These are phyloP conservation scores for Borostomias antarcticus DNA, from an alignment of 2,797 vertebrate genomes.

Conservation along the genomic window DNA sequence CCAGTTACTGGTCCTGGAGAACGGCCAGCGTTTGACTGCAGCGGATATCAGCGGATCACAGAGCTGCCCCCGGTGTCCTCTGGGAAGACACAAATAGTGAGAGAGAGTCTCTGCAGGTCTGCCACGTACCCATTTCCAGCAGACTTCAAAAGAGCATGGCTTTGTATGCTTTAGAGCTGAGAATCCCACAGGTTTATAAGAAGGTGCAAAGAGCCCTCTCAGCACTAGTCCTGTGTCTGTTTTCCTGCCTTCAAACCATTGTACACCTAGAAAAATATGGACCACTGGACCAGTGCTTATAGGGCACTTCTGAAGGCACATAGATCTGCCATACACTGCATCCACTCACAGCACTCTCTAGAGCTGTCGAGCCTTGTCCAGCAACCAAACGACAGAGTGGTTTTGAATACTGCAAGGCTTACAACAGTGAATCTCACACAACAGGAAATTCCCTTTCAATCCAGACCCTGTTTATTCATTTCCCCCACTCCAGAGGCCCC, in stretches of 20 bases:
- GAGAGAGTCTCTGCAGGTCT: slow-evolving; percentile 41
- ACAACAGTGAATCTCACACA: slow-evolving; percentile 40
- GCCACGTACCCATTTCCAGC: slow-evolving; percentile 60
- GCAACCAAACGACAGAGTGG: slow-evolving; percentile 63
- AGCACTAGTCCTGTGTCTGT: slow-evolving; percentile 63
- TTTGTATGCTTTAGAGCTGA: slow-evolving; percentile 52
- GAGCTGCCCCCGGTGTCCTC: slow-evolving; percentile 32
- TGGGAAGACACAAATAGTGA: too few species aligned
- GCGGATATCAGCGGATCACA: slow-evolving; percentile 42
- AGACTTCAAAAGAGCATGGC: slow-evolving; percentile 50
- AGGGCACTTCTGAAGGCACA: slow-evolving; percentile 58
- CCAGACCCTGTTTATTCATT: slow-evolving; percentile 36
- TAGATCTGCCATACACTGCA: slow-evolving; percentile 39
- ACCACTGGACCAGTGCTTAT: slow-evolving; percentile 62
- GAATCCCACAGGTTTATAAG: slow-evolving; percentile 49
- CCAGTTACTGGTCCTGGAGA: not conserved
- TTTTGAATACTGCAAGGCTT: slow-evolving; percentile 56
- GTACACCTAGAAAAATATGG: slow-evolving; percentile 60
- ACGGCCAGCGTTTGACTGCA: slow-evolving; percentile 49
- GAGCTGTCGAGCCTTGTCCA: slow-evolving; percentile 48
- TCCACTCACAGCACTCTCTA: slow-evolving; percentile 55
- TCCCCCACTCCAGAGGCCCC: slow-evolving; percentile 46
- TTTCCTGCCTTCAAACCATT: slow-evolving; percentile 65
- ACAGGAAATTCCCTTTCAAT: slow-evolving; percentile 47
- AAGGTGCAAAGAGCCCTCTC: slow-evolving; percentile 50